phyloP scores from a whole-genome alignment of 2,113 vertebrate genomes.

The Heterotilapia buettikoferi region DNA sequence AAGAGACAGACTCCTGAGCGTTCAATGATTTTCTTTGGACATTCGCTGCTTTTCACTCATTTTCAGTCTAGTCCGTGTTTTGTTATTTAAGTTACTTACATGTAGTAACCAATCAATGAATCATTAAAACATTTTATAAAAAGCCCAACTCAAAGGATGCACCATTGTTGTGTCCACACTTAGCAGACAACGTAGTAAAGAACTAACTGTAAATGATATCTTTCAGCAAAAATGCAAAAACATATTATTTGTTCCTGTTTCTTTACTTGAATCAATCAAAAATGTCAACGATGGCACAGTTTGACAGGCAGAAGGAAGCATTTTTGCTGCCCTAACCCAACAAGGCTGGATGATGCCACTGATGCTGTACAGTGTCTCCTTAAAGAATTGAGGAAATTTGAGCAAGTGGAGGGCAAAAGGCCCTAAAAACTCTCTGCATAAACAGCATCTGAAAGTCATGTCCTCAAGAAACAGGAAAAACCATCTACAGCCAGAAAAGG shows the following conservation, averaged over 20 bases:
- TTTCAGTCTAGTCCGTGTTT: not conserved
- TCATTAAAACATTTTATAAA: not conserved
- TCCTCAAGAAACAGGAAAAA: not conserved
- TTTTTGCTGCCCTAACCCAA: not conserved
- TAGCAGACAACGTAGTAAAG: not conserved
- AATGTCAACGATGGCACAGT: not conserved
- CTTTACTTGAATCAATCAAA: not conserved
- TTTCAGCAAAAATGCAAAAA: not conserved
- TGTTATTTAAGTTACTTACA: not conserved
- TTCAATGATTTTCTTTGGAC: not conserved
- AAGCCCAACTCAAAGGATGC: not conserved
- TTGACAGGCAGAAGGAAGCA: not conserved
- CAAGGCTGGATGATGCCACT: rapidly evolving
- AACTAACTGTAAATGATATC: rapidly evolving
- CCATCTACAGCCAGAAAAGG: not conserved
- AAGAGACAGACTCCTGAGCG: not conserved
- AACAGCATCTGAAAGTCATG: not conserved
- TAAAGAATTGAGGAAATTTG: not conserved
- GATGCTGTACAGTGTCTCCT: not conserved
- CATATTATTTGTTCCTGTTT: not conserved
- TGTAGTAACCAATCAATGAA: not conserved
- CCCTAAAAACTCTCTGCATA: not conserved
- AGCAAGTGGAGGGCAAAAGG: not conserved
- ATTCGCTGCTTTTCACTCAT: not conserved
- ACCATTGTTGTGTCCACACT: not conserved